Percentiles rank a stretch among this genome's conserved stretches.
phyloP scores from a whole-genome alignment of 2,888 invertebrate species.

The Papilio gigon region DNA sequence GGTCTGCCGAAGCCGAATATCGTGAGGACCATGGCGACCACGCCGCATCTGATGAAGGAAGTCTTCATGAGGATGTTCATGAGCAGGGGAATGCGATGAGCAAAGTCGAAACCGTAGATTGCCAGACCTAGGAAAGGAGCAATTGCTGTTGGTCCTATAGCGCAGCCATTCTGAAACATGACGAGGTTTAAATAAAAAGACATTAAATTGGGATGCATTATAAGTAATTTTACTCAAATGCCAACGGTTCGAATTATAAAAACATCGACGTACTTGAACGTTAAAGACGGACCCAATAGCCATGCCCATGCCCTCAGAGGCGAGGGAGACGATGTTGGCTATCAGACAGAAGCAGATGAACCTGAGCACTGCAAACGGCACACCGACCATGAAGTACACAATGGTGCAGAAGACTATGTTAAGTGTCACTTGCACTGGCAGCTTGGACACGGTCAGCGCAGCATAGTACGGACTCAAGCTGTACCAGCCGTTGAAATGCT shows the following conservation, averaged over 20 bases:
- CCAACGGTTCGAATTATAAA: no score
- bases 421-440: constrained; percentile 83
- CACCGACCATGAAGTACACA: constrained; percentile 85
- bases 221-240: no score
- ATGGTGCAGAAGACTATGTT: constrained; percentile 84
- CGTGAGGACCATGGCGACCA: constrained; percentile 83
- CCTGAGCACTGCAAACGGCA: constrained; percentile 85
- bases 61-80: constrained; percentile 85
- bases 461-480: constrained; percentile 84
- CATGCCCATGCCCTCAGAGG: constrained; percentile 90
- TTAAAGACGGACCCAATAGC: constrained; percentile 88
- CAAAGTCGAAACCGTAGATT: constrained; percentile 87
- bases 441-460: constrained; percentile 83
- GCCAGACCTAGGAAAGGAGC: constrained; percentile 86
- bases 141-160: constrained; percentile 84
- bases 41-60: constrained; percentile 85
- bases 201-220: not conserved
- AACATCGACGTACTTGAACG: constrained; percentile 79
- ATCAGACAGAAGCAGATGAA: constrained; percentile 86
- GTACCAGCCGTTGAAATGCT: constrained; percentile 88
- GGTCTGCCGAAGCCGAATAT: constrained; percentile 84
- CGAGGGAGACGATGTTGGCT: constrained; percentile 86
- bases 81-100: constrained; percentile 82
- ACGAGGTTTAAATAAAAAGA: constrained; percentile 4
- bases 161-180: constrained; percentile 84